These are phyloP conservation scores for Plagodis dolabraria DNA, from an alignment of 2,888 invertebrate genomes.

Conservation along the genomic window DNA sequence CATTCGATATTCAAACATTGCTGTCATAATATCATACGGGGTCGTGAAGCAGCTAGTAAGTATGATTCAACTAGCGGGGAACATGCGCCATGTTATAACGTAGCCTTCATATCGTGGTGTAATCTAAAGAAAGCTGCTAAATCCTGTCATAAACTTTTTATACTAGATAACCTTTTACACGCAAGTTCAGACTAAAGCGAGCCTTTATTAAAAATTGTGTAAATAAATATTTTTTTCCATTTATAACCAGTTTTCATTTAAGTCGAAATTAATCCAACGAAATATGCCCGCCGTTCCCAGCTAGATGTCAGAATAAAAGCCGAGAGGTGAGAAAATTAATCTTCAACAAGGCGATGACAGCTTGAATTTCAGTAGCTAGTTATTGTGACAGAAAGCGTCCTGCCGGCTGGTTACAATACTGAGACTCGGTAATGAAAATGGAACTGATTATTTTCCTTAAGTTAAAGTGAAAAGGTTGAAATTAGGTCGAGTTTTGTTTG, in stretches of 20 bases:
- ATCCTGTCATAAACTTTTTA: too few species aligned
- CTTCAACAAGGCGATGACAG: conserved; percentile 33
- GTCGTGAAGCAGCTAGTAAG: conserved; percentile 23
- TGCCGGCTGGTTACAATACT: conserved; percentile 27
- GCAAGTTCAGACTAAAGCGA: background rate
- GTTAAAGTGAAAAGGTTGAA: conserved; percentile 34
- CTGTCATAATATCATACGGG: conserved; percentile 46
- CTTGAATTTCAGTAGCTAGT: conserved; percentile 37
- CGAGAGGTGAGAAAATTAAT: conserved; percentile 34
- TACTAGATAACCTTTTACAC: too few species aligned
- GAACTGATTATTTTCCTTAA: conserved; percentile 37
- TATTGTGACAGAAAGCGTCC: conserved; percentile 35
- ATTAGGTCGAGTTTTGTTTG: conserved; percentile 35
- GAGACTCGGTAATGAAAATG: conserved; percentile 25
- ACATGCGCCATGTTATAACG: background rate
- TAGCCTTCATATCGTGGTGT: too few species aligned
- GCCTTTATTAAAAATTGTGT: conserved; percentile 17
- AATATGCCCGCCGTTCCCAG: conserved; percentile 16
- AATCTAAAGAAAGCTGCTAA: too few species aligned
- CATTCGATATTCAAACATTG: conserved; percentile 56
- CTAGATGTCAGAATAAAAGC: conserved; percentile 34
- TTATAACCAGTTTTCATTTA: conserved; percentile 13
- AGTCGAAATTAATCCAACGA: conserved; percentile 24
- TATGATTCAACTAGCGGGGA: background rate
- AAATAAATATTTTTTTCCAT: conserved; percentile 6